Evolutionary conservation across 2,113 vertebrate genomes (phyloP).

Genomic region (Callospermophilus lateralis): DNA sequence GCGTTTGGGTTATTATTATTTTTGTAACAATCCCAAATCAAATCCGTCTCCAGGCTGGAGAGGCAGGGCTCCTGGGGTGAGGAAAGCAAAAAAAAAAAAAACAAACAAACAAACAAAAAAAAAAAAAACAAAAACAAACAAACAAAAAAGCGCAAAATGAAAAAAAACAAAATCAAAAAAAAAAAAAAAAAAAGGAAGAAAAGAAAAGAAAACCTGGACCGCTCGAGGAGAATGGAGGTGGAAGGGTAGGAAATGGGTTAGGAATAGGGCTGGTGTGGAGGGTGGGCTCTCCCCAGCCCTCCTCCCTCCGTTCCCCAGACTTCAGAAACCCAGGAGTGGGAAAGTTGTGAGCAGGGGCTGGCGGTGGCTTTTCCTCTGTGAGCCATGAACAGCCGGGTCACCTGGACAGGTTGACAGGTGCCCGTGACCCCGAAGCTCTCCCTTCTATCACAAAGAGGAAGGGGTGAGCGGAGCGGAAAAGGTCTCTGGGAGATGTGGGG

Average conservation of each 20-base stretch:
- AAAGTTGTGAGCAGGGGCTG: neutral
- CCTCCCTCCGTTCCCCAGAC: neutral
- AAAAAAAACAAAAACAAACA: too few relatives aligned
- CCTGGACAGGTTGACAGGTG: neutral
- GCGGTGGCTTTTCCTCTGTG: neutral
- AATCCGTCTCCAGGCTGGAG: slow-evolving; percentile 80
- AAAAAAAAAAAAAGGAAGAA: too few relatives aligned
- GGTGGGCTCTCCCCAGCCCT: neutral
- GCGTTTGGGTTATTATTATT: slow-evolving; percentile 85
- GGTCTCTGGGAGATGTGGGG: neutral
- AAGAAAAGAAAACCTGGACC: neutral
- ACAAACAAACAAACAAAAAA: too few relatives aligned
- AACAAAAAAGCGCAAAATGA: neutral
- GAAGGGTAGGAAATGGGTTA: neutral
- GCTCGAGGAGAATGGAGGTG: slow-evolving; percentile 4
- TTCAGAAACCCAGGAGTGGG: neutral
- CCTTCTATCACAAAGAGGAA: neutral
- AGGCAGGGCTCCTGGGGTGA: slow-evolving; percentile 58
- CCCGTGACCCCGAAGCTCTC: neutral
- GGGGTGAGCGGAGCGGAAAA: neutral
- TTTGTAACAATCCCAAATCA: slow-evolving; percentile 84
- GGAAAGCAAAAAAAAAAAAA: neutral
- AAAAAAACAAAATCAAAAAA: neutral
- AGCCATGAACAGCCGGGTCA: neutral
- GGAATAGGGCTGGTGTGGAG: neutral